Evolutionary conservation across 2,113 vertebrate genomes (phyloP), one percentile per base, ranked within the genome.

Genomic region (Petrocephalus microphthalmus): DNA sequence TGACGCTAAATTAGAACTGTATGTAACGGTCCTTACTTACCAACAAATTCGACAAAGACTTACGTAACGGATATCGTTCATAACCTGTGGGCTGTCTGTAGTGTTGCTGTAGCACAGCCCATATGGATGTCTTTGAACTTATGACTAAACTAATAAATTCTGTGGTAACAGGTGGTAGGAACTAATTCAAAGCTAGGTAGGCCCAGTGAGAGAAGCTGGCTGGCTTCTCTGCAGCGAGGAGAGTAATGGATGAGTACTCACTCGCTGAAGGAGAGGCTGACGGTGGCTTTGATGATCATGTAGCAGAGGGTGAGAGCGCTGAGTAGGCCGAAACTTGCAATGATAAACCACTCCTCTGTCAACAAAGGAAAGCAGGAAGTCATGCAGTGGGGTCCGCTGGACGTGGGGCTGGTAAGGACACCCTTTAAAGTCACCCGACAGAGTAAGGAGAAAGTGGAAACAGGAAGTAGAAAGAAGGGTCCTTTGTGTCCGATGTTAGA

Each of bases 281-380:
- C 95, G 90, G 96, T 97, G 93, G 96, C 97, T 96, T 96, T 96
- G 96, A 98, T 96, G 96, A 97, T 97, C 97, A 98, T 98, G 96
- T 97, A 98, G 96, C 96, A 97, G 93, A 98, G 96, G 88, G 96
- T 97, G 91, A 98, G 96, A 93, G 96, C 96, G 92, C 96, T 97
- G 96, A 98, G 96, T 92, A 98, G 95, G 92, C 96, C 96, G 95
- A 98, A 98, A 93, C 96, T 97, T 96, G 96, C 96, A 95, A 98
- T 97, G 96, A 97, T 97, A 96, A 98, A 97, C 97, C 97, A 98
- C 93, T 97, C 96, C 95, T 98, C 97, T 98, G 97, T 97, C 96
- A 96, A 97, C 95, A 97, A 97, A 98, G 96, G 96, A 97, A 96
- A 97, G 92, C 90, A 90, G 96, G 95, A 94, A 94, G 93, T 97